Conservation (phyloP, 2,113 vertebrate species). For the Ceratotherium simum region DNA sequence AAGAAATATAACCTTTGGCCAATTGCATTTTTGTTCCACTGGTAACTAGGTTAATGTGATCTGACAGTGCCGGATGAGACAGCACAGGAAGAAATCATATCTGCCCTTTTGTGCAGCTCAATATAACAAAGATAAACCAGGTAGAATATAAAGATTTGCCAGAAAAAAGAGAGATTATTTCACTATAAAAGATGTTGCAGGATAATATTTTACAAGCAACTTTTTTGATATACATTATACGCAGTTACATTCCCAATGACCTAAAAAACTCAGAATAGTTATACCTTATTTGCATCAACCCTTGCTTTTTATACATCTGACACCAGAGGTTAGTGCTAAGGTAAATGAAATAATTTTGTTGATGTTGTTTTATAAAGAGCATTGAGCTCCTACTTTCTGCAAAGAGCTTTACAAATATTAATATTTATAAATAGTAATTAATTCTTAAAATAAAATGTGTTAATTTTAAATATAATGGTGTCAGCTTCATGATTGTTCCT, state of each 20-base stretch:
- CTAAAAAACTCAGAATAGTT: not conserved
- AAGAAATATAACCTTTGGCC: constrained; percentile 74
- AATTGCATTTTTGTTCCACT: constrained; percentile 64
- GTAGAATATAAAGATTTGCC: constrained; percentile 63
- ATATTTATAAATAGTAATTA: not conserved
- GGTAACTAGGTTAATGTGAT: constrained; percentile 82
- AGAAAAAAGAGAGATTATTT: constrained; percentile 71
- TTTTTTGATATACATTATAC: not conserved
- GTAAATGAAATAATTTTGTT: not conserved
- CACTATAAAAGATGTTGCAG: constrained; percentile 49
- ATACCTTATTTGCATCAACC: not conserved
- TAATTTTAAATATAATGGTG: not conserved
- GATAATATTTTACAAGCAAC: constrained; percentile 57
- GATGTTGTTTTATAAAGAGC: not conserved
- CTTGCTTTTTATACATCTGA: not conserved
- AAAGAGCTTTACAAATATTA: not conserved
- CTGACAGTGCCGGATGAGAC: constrained; percentile 71
- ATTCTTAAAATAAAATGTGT: not conserved
- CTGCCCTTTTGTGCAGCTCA: constrained; percentile 66
- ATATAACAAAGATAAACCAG: constrained; percentile 74
- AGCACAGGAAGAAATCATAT: constrained; percentile 66
- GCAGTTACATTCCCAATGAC: not conserved
- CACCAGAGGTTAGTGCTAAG: not conserved
- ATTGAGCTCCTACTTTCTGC: not conserved
- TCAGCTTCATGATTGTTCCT: too few species aligned